Percentiles rank a stretch among this genome's conserved stretches.
phyloP scores from a whole-genome alignment of 2,797 vertebrate species.

The Rhinophrynus dorsalis region DNA sequence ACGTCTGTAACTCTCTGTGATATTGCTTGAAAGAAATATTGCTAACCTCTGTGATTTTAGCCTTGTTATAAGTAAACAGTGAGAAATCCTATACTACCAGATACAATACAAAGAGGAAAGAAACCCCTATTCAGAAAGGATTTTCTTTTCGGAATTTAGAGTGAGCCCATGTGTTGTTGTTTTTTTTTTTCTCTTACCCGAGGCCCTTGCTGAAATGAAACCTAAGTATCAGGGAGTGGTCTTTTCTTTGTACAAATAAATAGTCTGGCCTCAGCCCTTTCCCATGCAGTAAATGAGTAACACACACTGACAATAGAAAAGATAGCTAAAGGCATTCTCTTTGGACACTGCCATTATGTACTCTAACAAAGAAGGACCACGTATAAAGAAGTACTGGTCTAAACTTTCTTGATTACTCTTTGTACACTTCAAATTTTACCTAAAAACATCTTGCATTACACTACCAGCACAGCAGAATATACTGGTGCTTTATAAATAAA shows the following conservation, averaged over 20 bases:
- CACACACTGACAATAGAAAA: slow-evolving; percentile 43
- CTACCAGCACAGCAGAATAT: too few species aligned
- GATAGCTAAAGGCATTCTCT: slow-evolving; percentile 39
- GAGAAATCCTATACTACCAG: not conserved
- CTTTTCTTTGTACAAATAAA: slow-evolving; percentile 44
- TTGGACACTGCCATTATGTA: slow-evolving; percentile 26
- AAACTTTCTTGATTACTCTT: slow-evolving; percentile 9
- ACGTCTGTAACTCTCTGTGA: slow-evolving; percentile 17
- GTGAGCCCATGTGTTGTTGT: slow-evolving; percentile 6
- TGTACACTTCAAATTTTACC: not conserved
- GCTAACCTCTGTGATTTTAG: slow-evolving; percentile 3
- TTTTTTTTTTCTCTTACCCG: slow-evolving; percentile 29
- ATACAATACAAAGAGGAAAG: slow-evolving; percentile 3
- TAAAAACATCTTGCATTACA: not conserved
- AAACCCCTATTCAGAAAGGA: slow-evolving; percentile 11
- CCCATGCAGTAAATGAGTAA: slow-evolving; percentile 45
- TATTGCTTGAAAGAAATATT: slow-evolving; percentile 23
- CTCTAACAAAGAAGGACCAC: slow-evolving; percentile 27
- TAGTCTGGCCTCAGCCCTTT: slow-evolving; percentile 48
- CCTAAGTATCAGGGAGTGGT: slow-evolving; percentile 39
- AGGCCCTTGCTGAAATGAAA: slow-evolving; percentile 39
- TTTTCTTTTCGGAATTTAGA: slow-evolving; percentile 27
- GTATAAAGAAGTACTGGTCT: slow-evolving; percentile 12
- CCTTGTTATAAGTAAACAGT: slow-evolving; percentile 1
- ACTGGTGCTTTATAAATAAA: too few species aligned